Evolutionary conservation across 2,888 invertebrate species (phyloP), one percentile per base, ranked within the genome.

Genomic region (Synergus gifuensis): DNA sequence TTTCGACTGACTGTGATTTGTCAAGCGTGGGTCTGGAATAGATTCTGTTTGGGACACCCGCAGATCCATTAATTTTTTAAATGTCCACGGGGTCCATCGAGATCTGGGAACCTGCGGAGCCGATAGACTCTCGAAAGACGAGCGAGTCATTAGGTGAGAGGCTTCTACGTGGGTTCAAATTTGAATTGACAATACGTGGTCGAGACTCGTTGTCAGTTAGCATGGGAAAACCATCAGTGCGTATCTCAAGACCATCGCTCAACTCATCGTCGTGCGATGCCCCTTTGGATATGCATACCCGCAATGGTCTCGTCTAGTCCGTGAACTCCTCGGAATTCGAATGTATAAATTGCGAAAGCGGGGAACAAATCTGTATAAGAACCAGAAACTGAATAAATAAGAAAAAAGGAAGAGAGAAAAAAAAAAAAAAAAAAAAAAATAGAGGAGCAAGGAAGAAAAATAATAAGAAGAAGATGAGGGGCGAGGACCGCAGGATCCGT

Each of bases 221-320:
- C 77, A 82, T 84, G 89, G 88, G 89, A 88, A 87, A 85, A 85
- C 81, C 87, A 87, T 86, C 86, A 87, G 87, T 86, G 90, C 90
- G 88, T 88, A 87, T 87, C 89, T 82, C 81, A 76, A 82, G 85
- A 85, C 82, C 84, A 86, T 85, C 86, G 82, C 85, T 83, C 87
- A 84, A 80, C 78, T 77, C 77, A 44, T 73, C 49, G 28, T 73
- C 69, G 49, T 73, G 49, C 69, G 69, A 73, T 73, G 69, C 69
- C 69, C 28, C 42, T 69, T 49, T 49, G 46, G 69, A 67, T 67
- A 73, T 73, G 36, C 69, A 73, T 73, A 73, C 36, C 69, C 49
- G 69, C 69, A 73, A 36, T 73, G 49, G 18, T 44, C 36, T 66
- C n/a, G 46, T 69, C 28, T 73, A 73, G 49, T 54, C 54, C 49